These are phyloP conservation scores for Seladonia tumulorum DNA, from an alignment of 2,888 invertebrate genomes.

Conservation along the genomic window DNA sequence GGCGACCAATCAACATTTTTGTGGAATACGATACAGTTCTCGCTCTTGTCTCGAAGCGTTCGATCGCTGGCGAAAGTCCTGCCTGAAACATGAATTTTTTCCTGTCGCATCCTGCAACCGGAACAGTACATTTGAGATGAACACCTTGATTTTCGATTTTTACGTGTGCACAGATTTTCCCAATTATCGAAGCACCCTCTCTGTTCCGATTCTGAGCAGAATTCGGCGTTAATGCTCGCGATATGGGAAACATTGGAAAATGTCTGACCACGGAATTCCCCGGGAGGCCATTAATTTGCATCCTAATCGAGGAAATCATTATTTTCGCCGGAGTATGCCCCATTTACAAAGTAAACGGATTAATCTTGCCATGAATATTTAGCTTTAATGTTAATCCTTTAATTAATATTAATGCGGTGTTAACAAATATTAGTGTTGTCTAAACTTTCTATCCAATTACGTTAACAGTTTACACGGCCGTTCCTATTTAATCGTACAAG, in stretches of 20 bases:
- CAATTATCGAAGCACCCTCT: background rate
- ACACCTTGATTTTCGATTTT: too few species aligned
- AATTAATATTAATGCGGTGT: constrained; percentile 56
- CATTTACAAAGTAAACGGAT: constrained; percentile 59
- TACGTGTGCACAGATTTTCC: background rate
- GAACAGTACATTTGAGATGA: too few species aligned
- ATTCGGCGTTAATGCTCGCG: constrained; percentile 12
- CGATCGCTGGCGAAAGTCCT: fast-evolving
- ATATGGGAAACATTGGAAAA: constrained; percentile 26
- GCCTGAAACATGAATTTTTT: too few species aligned
- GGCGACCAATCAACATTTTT: background rate
- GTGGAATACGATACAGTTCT: background rate
- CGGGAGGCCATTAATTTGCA: constrained; percentile 55
- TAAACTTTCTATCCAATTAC: constrained; percentile 21
- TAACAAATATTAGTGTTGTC: constrained; percentile 37
- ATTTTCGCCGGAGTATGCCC: constrained; percentile 44
- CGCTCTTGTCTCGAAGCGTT: background rate
- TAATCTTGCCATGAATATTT: constrained; percentile 45
- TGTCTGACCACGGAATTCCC: constrained; percentile 38
- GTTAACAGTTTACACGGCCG: background rate
- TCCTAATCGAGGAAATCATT: constrained; percentile 58
- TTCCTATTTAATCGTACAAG: background rate
- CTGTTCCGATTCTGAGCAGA: background rate
- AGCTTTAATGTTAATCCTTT: constrained; percentile 49
- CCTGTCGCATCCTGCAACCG: too few species aligned